Base-by-base conservation (phyloP, 2,797 vertebrate species). In the Aulostomus chinensis region DNA sequence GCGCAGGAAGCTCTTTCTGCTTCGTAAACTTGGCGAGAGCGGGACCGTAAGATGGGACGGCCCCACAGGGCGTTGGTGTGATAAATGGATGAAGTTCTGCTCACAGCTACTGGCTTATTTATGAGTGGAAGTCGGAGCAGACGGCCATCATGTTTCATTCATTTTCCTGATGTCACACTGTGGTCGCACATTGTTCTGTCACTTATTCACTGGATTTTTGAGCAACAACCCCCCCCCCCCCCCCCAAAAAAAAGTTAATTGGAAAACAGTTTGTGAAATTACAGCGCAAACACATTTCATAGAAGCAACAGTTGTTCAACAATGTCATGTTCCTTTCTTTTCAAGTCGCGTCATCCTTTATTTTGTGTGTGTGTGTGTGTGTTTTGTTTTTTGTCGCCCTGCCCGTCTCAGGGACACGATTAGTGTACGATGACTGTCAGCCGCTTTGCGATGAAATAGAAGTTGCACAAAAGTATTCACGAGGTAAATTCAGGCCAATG, bases 31-130 rank as follows among this genome's bases (percentile, higher is more conserved):
- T 83, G 81, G 81, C 81, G 78, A 73, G 76, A 72, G 68, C 58
- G 9, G 35, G 70, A 68, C 54, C 73, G 52, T 53, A 73, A 41
- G 71, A 73, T 70, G 78, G 74, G 80, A 65, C 71, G 55, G 58
- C 67, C 65, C 75, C 56, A 26, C 62, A 15, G 73, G 83, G 71
- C 50, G 39, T 59, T 54, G 47, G 68, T 76, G 67, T 76, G 76
- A 83, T 81, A 72, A 80, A 81, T 73, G 75, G 73, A 70, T 81
- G 62, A 80, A 65, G 74, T 75, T 73, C 56, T 53, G 74, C 73
- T 79, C 64, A 36, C 53, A 70, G 80, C 56, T 36, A 68, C 43
- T 49, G 72, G 77, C 61, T 77, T 76, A 63, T 68, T 66, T 9
- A 66, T 21, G 61, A 71, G 59, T 68, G 56, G 42, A 57, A 65